These are phyloP conservation scores for Drosophila watanabei DNA, from an alignment of 1,140 invertebrate genomes.

Conservation along the genomic window DNA sequence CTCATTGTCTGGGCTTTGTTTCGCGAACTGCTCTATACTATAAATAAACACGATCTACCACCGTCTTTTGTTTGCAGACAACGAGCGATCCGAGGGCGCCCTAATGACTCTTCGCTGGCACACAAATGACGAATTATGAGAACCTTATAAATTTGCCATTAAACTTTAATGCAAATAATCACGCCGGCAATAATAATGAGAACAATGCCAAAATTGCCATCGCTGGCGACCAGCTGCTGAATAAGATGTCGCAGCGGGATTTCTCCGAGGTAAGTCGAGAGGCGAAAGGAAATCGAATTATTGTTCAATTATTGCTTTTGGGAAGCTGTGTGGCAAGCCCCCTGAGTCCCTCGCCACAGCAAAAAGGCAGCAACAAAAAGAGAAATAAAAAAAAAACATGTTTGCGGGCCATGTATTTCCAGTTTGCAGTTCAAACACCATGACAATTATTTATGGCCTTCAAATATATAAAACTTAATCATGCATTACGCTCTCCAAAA, in stretches of 20 bases:
- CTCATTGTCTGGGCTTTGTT: conserved; percentile 56
- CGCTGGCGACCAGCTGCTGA: conserved; percentile 71
- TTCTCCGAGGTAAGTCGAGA: conserved; percentile 80
- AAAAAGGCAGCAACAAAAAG: not conserved
- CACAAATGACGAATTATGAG: conserved; percentile 85
- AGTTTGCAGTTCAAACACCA: conserved; percentile 61
- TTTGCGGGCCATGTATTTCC: conserved; percentile 41
- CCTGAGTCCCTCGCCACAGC: not conserved
- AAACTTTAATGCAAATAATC: conserved; percentile 81
- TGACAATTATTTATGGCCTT: conserved; percentile 74
- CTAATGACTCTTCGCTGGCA: conserved; percentile 61
- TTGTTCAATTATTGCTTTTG: conserved; percentile 40
- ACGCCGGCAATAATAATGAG: conserved; percentile 71
- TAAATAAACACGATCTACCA: conserved; percentile 38
- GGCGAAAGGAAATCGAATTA: conserved; percentile 29
- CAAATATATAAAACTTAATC: conserved; percentile 63
- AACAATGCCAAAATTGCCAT: conserved; percentile 72
- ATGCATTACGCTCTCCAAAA: conserved; percentile 57
- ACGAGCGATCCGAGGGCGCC: conserved; percentile 41
- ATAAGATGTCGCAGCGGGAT: conserved; percentile 84
- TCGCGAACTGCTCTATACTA: conserved; percentile 36
- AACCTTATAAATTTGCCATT: conserved; percentile 84
- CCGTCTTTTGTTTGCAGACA: conserved; percentile 51
- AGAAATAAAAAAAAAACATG: conserved; percentile 21
- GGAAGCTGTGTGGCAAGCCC: not conserved